Evolutionary conservation across 2,888 invertebrate genomes (phyloP), one percentile per base, ranked within the genome.

Genomic region (Cheilosia vernalis): DNA sequence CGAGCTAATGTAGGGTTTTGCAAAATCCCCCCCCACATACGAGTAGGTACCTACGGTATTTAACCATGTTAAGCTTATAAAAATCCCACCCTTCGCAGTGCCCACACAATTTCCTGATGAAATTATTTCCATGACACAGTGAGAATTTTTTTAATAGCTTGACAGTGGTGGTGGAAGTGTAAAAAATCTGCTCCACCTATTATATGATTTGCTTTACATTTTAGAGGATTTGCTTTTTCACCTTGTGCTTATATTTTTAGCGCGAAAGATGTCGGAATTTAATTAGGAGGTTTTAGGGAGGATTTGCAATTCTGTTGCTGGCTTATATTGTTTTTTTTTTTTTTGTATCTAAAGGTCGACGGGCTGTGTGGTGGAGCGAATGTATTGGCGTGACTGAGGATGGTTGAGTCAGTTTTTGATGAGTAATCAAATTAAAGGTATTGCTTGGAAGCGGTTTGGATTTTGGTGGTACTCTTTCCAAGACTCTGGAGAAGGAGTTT

Each of bases 181-280:
- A 30, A 69, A 47, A 37, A 37, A 37, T 37, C 37, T 37, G 42
- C 44, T 19, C 19, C 44, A 64, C 21, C 21, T 49, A 53, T 30
- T 47, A 47, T 70, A 60, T 60, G 70, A 60, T 70, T 70, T 70
- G 47, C 55, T 21, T 70, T 33, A 37, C 49, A 49, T 37, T 49
- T 51, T 13, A 17, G 15, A n/a, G 72, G 72, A 72, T 72, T 72
- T 51, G 42, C 15, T 13, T 60, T 60, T 27, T 51, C 47, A 47
- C 56, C 47, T 56, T 37, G 21, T 53, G 33, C 51, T 7, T 21
- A 4, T 24, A 19, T 49, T 37, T 30, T 64, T 27, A 4, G n/a
- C 13, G 27, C 13, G 4, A 37, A 49, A 64, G 40, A 51, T 53
- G 24, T 66, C 13, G 17, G 17, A 53, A 66, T 66, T 24, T 17